Base-by-base conservation (phyloP, 2,797 vertebrate species). In the Sparidentex hasta region DNA sequence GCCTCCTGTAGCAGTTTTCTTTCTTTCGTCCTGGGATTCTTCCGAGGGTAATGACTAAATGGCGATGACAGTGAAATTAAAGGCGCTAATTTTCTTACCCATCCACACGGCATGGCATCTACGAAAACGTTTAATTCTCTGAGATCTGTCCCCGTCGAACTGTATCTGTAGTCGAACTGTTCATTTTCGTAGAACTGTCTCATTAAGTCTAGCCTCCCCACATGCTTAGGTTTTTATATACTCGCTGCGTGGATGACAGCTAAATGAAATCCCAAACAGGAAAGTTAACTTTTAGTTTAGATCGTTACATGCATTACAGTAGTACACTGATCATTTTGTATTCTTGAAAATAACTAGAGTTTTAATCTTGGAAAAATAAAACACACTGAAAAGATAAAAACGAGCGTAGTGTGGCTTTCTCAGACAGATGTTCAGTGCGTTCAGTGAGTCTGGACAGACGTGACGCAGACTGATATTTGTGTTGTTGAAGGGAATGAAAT, bases 301-400 rank as follows among this genome's bases (percentile, higher is more conserved):
- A 52, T 71, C 33, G 55, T 75, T 72, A 75, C 38, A 64, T 55
- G 21, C 73, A 71, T 88, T 56, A 65, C 55, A 65, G 59, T 75
- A 57, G 56, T 75, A 44, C 64, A 62, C 58, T 47, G 61, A 80
- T 84, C 66, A 43, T 90, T 93, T 94, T 94, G 79, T 94, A 93
- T 90, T 86, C 59, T 85, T 72, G 77, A 80, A 76, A 76, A 82
- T 51, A 50, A 84, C 56, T 81, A 78, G 25, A 83, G 74, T 85
- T 91, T 90, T 76, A 88, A 83, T 81, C 58, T 90, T 91, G 86
- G 69, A 92, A 87, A 58, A 78, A 92, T 89, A 90, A 90, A 91
- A 91, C 25, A 78, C 23, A 9, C 44, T 76, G 44, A 78, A 78
- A 86, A 76, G 21, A 23, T 54, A 20, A 71, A 33, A 72, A 72